Evolutionary conservation across 2,888 invertebrate genomes (phyloP).

Genomic region (Anoplius nigerrimus): DNA sequence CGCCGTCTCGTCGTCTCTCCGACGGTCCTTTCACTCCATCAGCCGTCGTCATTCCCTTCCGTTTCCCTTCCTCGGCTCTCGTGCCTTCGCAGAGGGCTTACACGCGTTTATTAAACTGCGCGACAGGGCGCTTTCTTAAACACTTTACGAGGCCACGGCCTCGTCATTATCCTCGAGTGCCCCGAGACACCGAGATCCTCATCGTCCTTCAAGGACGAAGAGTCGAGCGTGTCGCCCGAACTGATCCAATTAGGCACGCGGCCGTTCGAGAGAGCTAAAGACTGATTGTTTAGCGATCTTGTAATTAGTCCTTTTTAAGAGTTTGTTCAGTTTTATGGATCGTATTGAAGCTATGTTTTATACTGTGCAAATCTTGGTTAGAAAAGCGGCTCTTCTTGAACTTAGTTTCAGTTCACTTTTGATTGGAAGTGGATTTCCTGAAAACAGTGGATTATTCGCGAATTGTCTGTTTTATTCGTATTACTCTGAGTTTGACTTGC

Average conservation of each 20-base stretch:
- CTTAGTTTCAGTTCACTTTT: no score
- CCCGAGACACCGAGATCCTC: slow-evolving; percentile 33
- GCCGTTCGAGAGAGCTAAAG: no score
- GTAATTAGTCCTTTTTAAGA: no score
- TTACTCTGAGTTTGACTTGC: no score
- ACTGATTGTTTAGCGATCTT: no score
- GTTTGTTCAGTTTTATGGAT: no score
- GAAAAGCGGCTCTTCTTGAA: no score
- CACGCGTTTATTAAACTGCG: slow-evolving; percentile 62
- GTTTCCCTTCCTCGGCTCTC: slow-evolving; percentile 22
- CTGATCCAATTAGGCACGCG: not conserved
- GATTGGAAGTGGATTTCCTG: no score
- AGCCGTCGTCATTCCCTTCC: slow-evolving; percentile 7
- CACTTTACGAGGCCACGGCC: slow-evolving; percentile 55
- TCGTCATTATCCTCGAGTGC: slow-evolving; percentile 60
- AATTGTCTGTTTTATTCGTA: no score
- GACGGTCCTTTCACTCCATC: not conserved
- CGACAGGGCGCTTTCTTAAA: slow-evolving; percentile 60
- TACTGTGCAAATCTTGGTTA: no score
- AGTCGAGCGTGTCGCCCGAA: not conserved
- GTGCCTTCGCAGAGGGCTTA: slow-evolving; percentile 31
- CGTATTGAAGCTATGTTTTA: no score
- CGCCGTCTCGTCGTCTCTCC: slow-evolving; percentile 11
- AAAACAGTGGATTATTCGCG: no score
- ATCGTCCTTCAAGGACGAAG: slow-evolving; percentile 20